phyloP scores from a whole-genome alignment of 2,113 vertebrate species.

The Pycnonotus jocosus region DNA sequence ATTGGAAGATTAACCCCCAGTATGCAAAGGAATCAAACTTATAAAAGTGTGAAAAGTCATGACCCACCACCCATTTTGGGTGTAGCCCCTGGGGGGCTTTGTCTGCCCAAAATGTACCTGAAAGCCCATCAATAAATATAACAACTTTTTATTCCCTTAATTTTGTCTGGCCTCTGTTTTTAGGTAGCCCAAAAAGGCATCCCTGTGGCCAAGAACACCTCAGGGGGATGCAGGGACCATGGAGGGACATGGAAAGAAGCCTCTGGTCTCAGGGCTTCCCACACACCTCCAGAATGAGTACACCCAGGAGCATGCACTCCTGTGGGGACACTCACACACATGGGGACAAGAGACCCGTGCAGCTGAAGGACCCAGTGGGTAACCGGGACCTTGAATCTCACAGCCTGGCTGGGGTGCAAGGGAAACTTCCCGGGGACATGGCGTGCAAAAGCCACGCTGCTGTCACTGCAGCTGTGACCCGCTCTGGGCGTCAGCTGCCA shows the following conservation, averaged over 20 bases:
- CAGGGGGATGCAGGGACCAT: not conserved
- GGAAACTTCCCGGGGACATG: not conserved
- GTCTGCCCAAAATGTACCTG: not conserved
- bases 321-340: fast-evolving
- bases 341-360: not conserved
- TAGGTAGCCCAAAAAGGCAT: not conserved
- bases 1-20: not conserved
- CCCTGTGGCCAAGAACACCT: not conserved
- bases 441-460: not conserved
- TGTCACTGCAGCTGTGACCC: not conserved
- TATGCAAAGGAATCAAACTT: not conserved
- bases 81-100: not conserved
- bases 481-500: not conserved
- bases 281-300: fast-evolving
- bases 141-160: not conserved
- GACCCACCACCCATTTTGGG: not conserved
- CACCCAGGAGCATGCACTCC: fast-evolving
- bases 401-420: not conserved
- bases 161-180: not conserved
- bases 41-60: fast-evolving
- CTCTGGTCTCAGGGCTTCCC: not conserved
- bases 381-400: fast-evolving
- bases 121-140: not conserved
- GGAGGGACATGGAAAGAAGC: not conserved
- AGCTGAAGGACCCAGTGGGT: not conserved